These are phyloP conservation scores for Cephus sareptanus DNA, from an alignment of 2,888 invertebrate species.

Conservation along the genomic window DNA sequence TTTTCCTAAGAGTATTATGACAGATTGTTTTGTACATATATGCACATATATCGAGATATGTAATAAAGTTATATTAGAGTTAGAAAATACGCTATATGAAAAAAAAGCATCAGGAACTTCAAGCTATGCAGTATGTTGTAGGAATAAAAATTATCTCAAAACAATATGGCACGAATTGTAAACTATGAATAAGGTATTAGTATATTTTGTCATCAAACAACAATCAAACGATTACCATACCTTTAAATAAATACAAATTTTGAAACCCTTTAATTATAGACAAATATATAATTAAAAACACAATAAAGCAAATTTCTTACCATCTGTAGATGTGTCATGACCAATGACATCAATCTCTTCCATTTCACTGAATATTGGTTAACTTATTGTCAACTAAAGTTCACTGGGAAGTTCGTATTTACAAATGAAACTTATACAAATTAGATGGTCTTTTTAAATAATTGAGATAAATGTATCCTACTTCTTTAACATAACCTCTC, in stretches of 20 bases:
- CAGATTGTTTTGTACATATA: background rate
- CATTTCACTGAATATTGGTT: background rate
- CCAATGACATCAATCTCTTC: conserved; percentile 9
- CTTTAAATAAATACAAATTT: background rate
- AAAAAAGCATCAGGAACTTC: background rate
- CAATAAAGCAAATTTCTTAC: conserved; percentile 9
- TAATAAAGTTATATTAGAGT: background rate
- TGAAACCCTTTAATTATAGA: background rate
- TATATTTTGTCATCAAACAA: background rate
- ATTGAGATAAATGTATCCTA: background rate
- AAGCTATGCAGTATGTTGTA: background rate
- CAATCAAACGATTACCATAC: background rate
- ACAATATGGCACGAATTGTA: background rate
- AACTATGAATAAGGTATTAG: background rate
- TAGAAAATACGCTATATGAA: background rate
- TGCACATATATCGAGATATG: background rate
- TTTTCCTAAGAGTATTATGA: background rate
- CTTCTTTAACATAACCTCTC: background rate
- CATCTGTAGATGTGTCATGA: conserved; percentile 13
- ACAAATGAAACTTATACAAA: background rate
- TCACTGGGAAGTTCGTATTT: background rate
- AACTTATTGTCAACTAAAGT: background rate
- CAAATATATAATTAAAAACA: background rate
- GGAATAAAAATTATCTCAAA: background rate
- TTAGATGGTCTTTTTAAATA: background rate